phyloP scores from a whole-genome alignment of 1,140 invertebrate genomes.

The Odontomachus brunneus region DNA sequence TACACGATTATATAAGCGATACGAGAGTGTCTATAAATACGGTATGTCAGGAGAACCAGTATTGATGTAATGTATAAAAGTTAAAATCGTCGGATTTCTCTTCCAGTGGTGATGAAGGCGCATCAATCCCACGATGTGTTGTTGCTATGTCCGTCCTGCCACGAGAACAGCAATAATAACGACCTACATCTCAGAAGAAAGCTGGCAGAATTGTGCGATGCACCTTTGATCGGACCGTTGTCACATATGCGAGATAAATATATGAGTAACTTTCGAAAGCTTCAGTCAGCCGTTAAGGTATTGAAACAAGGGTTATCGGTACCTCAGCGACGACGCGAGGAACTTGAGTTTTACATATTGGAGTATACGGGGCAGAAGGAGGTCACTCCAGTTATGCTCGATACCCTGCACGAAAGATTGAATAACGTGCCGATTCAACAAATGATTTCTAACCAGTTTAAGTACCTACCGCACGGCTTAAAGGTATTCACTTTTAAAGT shows the following conservation, averaged over 20 bases:
- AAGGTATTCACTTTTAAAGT: no score
- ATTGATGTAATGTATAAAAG: no score
- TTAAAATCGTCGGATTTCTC: constrained; percentile 52
- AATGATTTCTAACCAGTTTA: constrained; percentile 48
- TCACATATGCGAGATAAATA: constrained; percentile 67
- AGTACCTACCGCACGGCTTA: constrained; percentile 77
- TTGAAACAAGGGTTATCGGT: constrained; percentile 85
- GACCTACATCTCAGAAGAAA: constrained; percentile 88
- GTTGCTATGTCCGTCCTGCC: constrained; percentile 91
- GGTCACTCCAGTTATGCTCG: constrained; percentile 84
- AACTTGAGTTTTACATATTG: constrained; percentile 85
- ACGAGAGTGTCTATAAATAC: no score
- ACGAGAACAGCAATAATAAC: constrained; percentile 89
- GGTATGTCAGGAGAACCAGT: no score
- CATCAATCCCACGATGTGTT: constrained; percentile 94
- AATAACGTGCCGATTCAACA: constrained; percentile 55
- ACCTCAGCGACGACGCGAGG: constrained; percentile 85
- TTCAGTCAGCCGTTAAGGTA: constrained; percentile 89
- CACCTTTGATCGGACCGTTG: constrained; percentile 86
- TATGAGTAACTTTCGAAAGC: constrained; percentile 83
- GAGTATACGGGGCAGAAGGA: constrained; percentile 82
- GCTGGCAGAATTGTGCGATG: constrained; percentile 88
- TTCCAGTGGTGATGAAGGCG: constrained; percentile 90
- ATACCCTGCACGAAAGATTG: constrained; percentile 80
- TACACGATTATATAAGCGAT: neutral